Conservation (phyloP, 2,888 invertebrate species). For the Lasioglossum leucozonium region DNA sequence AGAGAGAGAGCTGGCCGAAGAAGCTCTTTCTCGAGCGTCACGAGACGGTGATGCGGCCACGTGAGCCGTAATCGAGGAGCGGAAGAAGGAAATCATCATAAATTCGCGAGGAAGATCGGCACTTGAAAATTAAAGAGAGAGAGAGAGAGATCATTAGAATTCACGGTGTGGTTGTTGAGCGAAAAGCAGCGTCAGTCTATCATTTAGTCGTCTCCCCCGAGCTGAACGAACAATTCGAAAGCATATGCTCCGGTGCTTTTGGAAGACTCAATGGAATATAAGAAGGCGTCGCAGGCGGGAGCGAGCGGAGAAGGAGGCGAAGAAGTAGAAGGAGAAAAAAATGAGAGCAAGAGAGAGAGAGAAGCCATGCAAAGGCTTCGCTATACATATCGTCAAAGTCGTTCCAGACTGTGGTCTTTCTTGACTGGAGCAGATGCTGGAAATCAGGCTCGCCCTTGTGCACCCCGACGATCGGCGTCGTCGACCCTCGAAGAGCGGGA, state of each 20-base stretch:
- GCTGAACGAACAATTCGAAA: slow-evolving; percentile 53
- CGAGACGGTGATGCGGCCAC: neutral
- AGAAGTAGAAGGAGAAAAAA: too few species aligned
- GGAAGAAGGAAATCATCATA: neutral
- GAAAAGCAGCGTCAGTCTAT: slow-evolving; percentile 46
- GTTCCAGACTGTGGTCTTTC: slow-evolving; percentile 58
- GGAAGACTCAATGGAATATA: slow-evolving; percentile 54
- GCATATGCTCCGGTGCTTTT: slow-evolving; percentile 54
- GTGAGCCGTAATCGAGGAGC: neutral
- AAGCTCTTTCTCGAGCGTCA: neutral
- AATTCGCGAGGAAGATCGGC: neutral
- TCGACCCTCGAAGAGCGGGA: slow-evolving; percentile 69
- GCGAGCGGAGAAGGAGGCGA: slow-evolving; percentile 8
- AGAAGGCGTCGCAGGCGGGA: slow-evolving; percentile 54
- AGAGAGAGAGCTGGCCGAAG: neutral
- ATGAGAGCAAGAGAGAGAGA: neutral
- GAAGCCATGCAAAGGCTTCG: slow-evolving; percentile 52
- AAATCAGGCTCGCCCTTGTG: slow-evolving; percentile 75
- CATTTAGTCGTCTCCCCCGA: slow-evolving; percentile 51
- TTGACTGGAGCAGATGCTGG: slow-evolving; percentile 77
- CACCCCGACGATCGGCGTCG: slow-evolving; percentile 70
- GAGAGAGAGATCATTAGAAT: slow-evolving; percentile 49
- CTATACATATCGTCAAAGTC: slow-evolving; percentile 47
- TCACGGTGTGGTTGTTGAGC: slow-evolving; percentile 27
- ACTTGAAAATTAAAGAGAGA: neutral